Base-by-base conservation (phyloP, 2,797 vertebrate species). In the Erethizon dorsatum region DNA sequence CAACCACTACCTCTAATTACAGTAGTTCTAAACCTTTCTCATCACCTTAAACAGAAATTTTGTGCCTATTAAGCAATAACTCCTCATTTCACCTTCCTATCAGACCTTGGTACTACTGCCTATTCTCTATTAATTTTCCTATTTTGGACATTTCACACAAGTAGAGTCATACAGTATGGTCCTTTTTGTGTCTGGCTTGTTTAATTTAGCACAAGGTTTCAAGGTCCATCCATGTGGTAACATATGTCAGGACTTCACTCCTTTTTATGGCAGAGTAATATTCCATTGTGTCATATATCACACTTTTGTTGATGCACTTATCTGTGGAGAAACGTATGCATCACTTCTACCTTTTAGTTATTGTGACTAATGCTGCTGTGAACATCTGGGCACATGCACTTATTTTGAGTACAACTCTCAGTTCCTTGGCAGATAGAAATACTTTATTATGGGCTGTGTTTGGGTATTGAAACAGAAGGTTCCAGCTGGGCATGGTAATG, bases 241-340 rank as follows among this genome's bases (percentile, higher is more conserved):
- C 50, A 86, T 54, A n/a, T 63, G 28, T 84, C 59, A 71, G 7
- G 47, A 56, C 71, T 47, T 92, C 11, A 33, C 41, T 83, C 71
- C 50, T 73, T 91, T 91, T 57, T 31, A 56, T 89, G 93, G n/a
- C 69, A 75, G 67, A 83, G 78, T 88, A 88, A 71, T 93, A 94
- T 56, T 95, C 88, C 56, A 57, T 67, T 13, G 1, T 26, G 28
- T 67, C 14, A 28, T 82, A 88, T 84, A 73, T 26, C 41, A 83
- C 17, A 88, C 7, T 88, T 31, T 69, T 67, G 24, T 69, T 93
- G 67, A 65, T 75, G 28, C 63, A 88, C 45, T 73, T 57, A 93
- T 75, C 61, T n/a, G 37, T 69, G 73, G 54, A 71, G 83, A 65
- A 63, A 78, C 12, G 82, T 33, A 84, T 91, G 79, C 17, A 17